These are phyloP conservation scores for Ommatoiulus sabulosus DNA, from an alignment of 2,888 invertebrate species.

Conservation along the genomic window DNA sequence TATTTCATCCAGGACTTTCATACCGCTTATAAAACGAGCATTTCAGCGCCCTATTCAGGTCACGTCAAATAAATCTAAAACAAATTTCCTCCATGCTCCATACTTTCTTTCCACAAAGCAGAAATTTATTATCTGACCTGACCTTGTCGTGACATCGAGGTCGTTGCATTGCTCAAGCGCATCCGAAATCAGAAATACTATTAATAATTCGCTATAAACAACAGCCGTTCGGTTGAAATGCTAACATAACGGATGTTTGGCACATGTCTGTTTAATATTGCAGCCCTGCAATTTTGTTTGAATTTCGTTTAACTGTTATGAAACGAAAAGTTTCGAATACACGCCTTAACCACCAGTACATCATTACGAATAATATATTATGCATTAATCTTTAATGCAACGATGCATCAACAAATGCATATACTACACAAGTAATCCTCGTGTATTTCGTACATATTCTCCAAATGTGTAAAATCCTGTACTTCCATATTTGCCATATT, in stretches of 20 bases:
- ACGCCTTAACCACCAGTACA: too few species aligned
- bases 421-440: too few species aligned
- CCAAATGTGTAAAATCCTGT: background rate
- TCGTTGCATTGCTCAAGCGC: background rate
- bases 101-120: background rate
- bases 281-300: too few species aligned
- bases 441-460: background rate
- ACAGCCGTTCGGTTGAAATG: background rate
- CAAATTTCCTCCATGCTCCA: background rate
- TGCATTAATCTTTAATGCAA: too few species aligned
- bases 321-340: too few species aligned
- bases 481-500: background rate
- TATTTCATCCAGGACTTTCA: background rate
- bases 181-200: background rate
- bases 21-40: background rate
- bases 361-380: too few species aligned
- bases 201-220: background rate
- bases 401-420: too few species aligned
- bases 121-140: background rate
- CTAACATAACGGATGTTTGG: too few species aligned
- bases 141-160: background rate
- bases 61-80: background rate
- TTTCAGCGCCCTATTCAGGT: constrained; percentile 11
- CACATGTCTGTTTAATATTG: too few species aligned
- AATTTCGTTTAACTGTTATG: too few species aligned